Conservation (phyloP, 2,113 vertebrate species). For the Meriones unguiculatus region DNA sequence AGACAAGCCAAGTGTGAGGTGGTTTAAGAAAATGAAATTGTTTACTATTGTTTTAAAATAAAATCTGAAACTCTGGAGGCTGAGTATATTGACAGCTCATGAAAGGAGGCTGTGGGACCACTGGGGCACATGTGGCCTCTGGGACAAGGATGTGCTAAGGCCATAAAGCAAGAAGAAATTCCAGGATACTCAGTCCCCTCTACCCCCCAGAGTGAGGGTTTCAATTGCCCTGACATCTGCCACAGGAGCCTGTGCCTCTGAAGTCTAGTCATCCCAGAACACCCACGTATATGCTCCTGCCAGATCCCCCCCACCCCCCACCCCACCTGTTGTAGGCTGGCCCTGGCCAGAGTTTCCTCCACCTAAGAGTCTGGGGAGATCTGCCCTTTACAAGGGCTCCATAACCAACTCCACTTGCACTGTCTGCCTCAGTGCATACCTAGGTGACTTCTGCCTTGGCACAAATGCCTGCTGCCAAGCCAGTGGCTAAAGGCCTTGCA, state of each 20-base stretch:
- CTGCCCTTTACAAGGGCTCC: not conserved
- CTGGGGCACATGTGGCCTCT: accelerated
- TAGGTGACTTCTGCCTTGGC: not conserved
- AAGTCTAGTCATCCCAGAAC: not conserved
- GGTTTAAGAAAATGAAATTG: constrained; percentile 81
- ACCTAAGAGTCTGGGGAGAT: not conserved
- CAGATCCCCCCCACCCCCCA: not conserved
- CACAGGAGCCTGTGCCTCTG: not conserved
- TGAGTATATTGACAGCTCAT: not conserved
- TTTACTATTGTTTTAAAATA: constrained; percentile 85
- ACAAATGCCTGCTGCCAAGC: not conserved
- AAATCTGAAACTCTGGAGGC: constrained; percentile 73
- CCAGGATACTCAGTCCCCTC: not conserved
- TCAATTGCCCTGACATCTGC: not conserved
- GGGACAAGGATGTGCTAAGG: accelerated
- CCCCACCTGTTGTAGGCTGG: not conserved
- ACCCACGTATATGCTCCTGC: not conserved
- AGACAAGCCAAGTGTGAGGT: constrained; percentile 79
- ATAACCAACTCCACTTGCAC: not conserved
- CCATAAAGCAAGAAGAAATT: not conserved
- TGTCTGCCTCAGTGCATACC: not conserved
- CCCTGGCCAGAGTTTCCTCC: not conserved
- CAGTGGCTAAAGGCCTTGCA: not conserved
- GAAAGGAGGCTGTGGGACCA: not conserved
- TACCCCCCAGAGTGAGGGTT: not conserved